Base-by-base conservation (phyloP, 2,797 vertebrate species). In the Mormyrops boulengeri region DNA sequence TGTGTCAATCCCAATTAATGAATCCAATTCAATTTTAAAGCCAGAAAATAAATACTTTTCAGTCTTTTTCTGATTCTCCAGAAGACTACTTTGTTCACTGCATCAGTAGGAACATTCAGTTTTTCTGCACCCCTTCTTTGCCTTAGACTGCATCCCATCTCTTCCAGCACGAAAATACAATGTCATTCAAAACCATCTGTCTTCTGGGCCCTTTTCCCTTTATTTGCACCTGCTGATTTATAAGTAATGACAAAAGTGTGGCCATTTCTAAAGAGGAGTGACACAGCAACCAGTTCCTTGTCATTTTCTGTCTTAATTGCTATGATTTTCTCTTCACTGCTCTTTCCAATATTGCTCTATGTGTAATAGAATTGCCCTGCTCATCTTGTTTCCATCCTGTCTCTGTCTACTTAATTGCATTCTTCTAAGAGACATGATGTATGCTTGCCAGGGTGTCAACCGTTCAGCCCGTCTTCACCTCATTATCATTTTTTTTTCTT, bases 291-390 rank as follows among this genome's bases (percentile, higher is more conserved):
- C 22, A 69, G 57, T 53, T 22, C 34, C 57, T 30, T 66, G 38
- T 88, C 87, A 69, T 88, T 88, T 66, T 87, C 44, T 69, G n/a
- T 49, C 55, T 88, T 88, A 88, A 66, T 52, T 77, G 44, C 88
- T 77, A 47, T 52, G 22, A 88, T 73, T 77, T 88, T 77, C 66
- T 77, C 88, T 88, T 52, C 88, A 50, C 47, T 73, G 62, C n/a
- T 26, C 14, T 50, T 17, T 11, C 22, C 44, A 14, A 4, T 52
- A 88, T 47, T 73, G 41, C 41, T 69, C 17, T 55, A 30, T 57
- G 52, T 14, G 86, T 57, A 57, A 87, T 22, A 86, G 26, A 41
- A 87, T 26, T 57, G 53, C 30, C 2, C 53, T 38, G 86, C 12
- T 44, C 57, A 38, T 49, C 38, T 88, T 88, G n/a, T 49, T 88